Conservation (phyloP, 2,888 invertebrate species). For the Hybos culiciformis region DNA sequence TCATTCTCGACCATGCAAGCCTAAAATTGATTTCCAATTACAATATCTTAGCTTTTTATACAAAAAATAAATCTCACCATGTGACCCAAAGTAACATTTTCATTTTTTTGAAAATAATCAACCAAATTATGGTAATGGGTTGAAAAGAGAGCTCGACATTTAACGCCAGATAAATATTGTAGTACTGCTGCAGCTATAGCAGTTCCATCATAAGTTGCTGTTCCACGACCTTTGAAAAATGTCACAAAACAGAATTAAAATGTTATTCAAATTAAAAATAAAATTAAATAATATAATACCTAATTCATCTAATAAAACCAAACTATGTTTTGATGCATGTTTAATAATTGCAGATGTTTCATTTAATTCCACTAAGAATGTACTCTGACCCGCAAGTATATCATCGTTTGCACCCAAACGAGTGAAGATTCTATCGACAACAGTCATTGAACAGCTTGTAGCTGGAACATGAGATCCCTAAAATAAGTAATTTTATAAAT, state of each 20-base stretch:
- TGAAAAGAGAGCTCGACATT: conserved; percentile 76
- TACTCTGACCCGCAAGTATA: conserved; percentile 87
- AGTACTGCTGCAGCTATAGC: conserved; percentile 91
- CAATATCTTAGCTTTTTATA: no score
- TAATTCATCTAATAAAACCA: conserved; percentile 91
- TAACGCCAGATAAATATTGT: conserved; percentile 54
- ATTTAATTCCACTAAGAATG: conserved; percentile 85
- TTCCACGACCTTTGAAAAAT: conserved; percentile 64
- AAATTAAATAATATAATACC: conserved; percentile 40
- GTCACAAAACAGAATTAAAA: no score
- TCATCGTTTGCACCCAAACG: conserved; percentile 93
- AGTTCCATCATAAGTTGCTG: conserved; percentile 95
- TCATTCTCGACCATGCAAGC: conserved; percentile 94
- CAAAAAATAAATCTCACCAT: conserved; percentile 53
- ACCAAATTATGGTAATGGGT: conserved; percentile 92
- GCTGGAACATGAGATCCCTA: conserved; percentile 94
- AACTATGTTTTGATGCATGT: conserved; percentile 74
- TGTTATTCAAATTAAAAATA: not conserved
- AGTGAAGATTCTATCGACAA: conserved; percentile 91
- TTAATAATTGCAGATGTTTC: conserved; percentile 87
- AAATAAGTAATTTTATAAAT: conserved; percentile 1
- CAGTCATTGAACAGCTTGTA: conserved; percentile 54
- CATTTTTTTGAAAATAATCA: conserved; percentile 57
- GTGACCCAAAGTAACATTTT: conserved; percentile 63
- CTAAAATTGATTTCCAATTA: conserved; percentile 37